Evolutionary conservation across 2,113 vertebrate species (phyloP), one percentile per base, ranked within the genome.

Genomic region (Ciconia boyciana): DNA sequence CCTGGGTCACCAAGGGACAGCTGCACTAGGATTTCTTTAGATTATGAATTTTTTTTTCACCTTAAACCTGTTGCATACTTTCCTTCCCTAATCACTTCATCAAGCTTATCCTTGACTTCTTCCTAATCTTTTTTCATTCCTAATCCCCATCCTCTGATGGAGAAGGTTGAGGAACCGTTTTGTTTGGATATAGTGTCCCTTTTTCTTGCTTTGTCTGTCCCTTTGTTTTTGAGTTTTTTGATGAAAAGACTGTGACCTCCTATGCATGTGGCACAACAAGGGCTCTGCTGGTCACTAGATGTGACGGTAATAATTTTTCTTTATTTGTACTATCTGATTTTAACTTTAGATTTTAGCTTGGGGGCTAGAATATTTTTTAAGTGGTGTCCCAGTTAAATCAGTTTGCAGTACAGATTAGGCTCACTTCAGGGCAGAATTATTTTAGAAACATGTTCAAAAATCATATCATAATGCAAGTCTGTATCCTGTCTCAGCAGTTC

Each of bases 371-470:
- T n/a, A 22, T 58, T 66, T 86, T 87, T 62, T 19, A 86, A 90
- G 32, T 39, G 28, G 7, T 92, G 79, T 75, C 79, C 48, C 46
- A 87, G 52, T 88, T 88, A 91, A 91, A 96, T 80, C 90, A 62
- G 17, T 93, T 89, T 95, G 57, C 76, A 88, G 77, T 66, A 44
- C 46, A 93, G 92, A 77, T 87, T 83, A 90, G 39, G 68, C 39
- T 89, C 5, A 58, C 83, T 92, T 87, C 55, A 60, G 55, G 89
- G 83, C 44, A 90, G 72, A 95, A 92, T 81, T 79, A 84, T 95
- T 92, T 96, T 64, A 94, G 89, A 92, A 94, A 46, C 46, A 5
- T 52, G 44, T 69, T 94, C 20, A 84, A 84, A 94, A 92, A 89
- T 69, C 44, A 12, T 87, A 29, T 78, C 64, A 41, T 65, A 61